phyloP scores from a whole-genome alignment of 2,113 vertebrate species.

The Bolborhynchus lineola region DNA sequence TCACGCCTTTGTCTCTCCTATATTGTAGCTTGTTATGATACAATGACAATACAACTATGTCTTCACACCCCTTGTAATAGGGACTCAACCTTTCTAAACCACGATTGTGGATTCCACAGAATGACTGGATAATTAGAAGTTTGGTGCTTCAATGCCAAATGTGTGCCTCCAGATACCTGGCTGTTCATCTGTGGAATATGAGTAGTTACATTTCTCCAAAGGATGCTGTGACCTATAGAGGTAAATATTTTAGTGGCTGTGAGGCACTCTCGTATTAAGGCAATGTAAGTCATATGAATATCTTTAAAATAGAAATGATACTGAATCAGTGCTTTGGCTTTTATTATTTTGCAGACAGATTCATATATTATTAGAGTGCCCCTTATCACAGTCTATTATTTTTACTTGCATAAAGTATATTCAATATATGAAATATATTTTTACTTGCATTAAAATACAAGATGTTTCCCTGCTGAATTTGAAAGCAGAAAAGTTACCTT shows the following conservation, averaged over 20 bases:
- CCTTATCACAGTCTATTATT: background rate
- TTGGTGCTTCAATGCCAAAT: background rate
- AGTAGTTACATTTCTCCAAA: background rate
- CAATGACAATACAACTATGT: background rate
- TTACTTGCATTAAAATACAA: background rate
- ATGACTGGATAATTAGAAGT: background rate
- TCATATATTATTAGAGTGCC: background rate
- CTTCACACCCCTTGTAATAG: background rate
- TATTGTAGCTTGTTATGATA: background rate
- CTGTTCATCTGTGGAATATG: background rate
- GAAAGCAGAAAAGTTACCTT: background rate
- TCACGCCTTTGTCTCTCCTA: background rate
- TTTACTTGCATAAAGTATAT: background rate
- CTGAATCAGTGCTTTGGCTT: background rate
- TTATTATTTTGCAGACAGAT: background rate
- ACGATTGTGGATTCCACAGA: background rate
- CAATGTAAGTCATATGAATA: rapidly evolving
- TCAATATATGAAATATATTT: background rate
- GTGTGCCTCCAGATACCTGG: background rate
- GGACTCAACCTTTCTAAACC: background rate
- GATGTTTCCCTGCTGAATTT: background rate
- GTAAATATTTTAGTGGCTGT: background rate
- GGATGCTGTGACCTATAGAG: background rate
- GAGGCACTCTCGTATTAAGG: background rate
- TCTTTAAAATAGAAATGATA: background rate